phyloP scores from a whole-genome alignment of 2,113 vertebrate species.

The Meleagris gallopavo region DNA sequence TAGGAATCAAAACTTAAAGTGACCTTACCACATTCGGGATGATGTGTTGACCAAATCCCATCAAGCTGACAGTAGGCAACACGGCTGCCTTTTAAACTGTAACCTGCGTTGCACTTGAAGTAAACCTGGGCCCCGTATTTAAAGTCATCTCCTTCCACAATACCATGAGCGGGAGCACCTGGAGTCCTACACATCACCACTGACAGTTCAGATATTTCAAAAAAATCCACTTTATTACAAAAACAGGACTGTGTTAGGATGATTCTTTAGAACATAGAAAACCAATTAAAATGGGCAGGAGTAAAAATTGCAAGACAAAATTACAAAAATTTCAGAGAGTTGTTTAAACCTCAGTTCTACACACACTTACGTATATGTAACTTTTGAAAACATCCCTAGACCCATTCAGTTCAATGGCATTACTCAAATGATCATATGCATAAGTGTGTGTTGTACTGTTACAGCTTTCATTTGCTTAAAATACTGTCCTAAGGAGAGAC shows the following conservation, averaged over 20 bases:
- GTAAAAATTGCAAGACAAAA: neutral
- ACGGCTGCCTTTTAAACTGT: conserved; percentile 80
- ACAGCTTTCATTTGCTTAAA: neutral
- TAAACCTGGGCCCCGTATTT: conserved; percentile 85
- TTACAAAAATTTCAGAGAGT: neutral
- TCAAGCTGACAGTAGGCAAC: conserved; percentile 84
- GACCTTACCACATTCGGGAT: conserved; percentile 87
- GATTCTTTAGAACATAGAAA: conserved; percentile 63
- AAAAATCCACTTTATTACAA: conserved; percentile 82
- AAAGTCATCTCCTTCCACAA: conserved; percentile 84
- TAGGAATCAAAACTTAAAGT: conserved; percentile 56
- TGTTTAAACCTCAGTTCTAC: neutral
- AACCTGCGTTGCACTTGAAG: conserved; percentile 86
- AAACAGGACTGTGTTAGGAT: conserved; percentile 74
- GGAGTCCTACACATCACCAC: conserved; percentile 90
- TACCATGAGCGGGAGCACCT: conserved; percentile 83
- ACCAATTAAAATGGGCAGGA: conserved; percentile 23
- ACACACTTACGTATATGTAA: neutral
- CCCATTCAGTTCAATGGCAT: neutral
- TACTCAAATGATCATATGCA: neutral
- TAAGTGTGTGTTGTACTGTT: neutral
- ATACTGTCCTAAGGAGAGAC: neutral
- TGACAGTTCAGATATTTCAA: conserved; percentile 82
- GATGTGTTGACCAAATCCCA: conserved; percentile 85
- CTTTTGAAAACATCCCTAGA: neutral